Evolutionary conservation across 2,113 vertebrate species (phyloP), one percentile per base, ranked within the genome.

Genomic region (Catagonus wagneri): DNA sequence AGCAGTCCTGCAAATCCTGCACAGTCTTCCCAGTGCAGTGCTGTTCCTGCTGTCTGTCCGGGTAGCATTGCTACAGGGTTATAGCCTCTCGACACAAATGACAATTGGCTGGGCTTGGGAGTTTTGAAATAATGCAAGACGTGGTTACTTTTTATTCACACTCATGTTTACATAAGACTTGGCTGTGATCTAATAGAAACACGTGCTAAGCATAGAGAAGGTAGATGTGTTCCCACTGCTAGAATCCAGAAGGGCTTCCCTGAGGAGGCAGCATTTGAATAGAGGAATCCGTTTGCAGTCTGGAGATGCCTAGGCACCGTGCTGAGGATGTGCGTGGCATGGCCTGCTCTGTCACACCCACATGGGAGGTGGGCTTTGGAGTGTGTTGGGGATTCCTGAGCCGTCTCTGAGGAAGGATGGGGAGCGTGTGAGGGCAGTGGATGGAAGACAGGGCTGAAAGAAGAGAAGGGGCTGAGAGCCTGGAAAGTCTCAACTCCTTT

Each of bases 11-110:
- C 8, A 71, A 63, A 23, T 11, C 63, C 39, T 50, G 4, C 44
- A 32, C 19, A 23, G 2, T 75, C 58, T 72, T 25, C 39, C 39
- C 20, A 19, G 39, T 12, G 6, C 19, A 23, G 7, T 14, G 8
- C 10, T 8, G 27, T 32, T 69, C 50, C 65, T 22, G 23, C 65
- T 34, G 44, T 29, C 23, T 16, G 63, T 39, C 44, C 17, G 34
- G 11, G 22, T 2, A 9, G 2, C 29, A 10, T 9, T 11, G 15
- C 61, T 22, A 0, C 14, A 7, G 34, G 52, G 52, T 34, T 3
- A 34, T 16, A 52, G 12, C 72, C 20, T 36, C 50, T 85, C 63
- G 6, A 27, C 34, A n/a, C 36, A 36, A 56, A 27, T 79, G 15
- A 32, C 12, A 2, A 1, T 25, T 4, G 39, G 15, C 75, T 25